These are phyloP conservation scores for Archaeoteleia sp. DNA, from an alignment of 2,888 invertebrate species.

Conservation along the genomic window DNA sequence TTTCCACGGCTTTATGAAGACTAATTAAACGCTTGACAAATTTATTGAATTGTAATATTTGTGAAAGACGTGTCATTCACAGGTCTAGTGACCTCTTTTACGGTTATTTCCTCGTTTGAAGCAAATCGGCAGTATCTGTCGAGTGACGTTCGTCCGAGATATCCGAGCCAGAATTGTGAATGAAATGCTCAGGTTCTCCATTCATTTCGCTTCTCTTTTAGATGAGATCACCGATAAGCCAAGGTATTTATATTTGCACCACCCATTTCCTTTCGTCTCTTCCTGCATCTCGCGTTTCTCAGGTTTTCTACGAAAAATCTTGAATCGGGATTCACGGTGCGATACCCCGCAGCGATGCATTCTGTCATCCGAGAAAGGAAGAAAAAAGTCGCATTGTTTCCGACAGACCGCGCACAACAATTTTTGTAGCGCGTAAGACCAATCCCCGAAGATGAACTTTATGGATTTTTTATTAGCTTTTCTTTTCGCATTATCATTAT, in stretches of 20 bases:
- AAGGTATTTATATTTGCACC: slow-evolving; percentile 46
- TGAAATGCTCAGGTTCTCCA: slow-evolving; percentile 46
- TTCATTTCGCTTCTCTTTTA: slow-evolving; percentile 38
- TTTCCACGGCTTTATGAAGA: too few species aligned
- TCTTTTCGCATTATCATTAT: too few species aligned
- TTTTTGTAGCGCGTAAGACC: too few species aligned
- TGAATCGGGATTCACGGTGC: slow-evolving; percentile 36
- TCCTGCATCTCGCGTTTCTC: slow-evolving; percentile 37
- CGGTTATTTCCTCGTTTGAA: slow-evolving; percentile 31
- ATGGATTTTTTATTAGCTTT: slow-evolving; percentile 2
- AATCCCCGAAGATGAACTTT: background rate
- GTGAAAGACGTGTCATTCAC: slow-evolving; percentile 2
- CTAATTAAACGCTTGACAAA: too few species aligned
- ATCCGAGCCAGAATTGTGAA: slow-evolving; percentile 42
- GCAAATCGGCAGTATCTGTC: slow-evolving; percentile 20
- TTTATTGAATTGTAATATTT: too few species aligned
- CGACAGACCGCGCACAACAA: slow-evolving; percentile 16
- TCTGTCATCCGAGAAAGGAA: slow-evolving; percentile 19
- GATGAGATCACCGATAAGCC: slow-evolving; percentile 54
- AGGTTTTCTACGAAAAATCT: slow-evolving; percentile 40
- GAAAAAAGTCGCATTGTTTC: slow-evolving; percentile 35
- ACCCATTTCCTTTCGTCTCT: slow-evolving; percentile 54
- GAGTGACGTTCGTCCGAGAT: slow-evolving; percentile 32
- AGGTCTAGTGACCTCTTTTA: slow-evolving; percentile 44
- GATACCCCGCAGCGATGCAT: slow-evolving; percentile 44